A percentile compares a stretch with the other conserved stretches of the same genome.
Conservation (phyloP, 2,888 invertebrate genomes). For the Stomorhina lunata region DNA sequence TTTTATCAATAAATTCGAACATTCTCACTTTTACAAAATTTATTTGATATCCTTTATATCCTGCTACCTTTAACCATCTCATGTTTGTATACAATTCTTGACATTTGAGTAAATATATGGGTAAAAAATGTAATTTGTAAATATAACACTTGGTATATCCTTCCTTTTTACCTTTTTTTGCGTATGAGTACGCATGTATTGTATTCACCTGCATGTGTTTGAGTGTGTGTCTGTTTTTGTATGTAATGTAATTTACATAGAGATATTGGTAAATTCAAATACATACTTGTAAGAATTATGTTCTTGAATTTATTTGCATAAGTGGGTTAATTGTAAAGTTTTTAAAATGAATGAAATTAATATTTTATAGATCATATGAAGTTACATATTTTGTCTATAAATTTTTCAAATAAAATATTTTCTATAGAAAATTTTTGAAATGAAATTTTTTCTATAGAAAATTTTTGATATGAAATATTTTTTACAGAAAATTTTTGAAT, state of each 20-base stretch:
- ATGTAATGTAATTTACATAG: background rate
- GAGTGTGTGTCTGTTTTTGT: background rate
- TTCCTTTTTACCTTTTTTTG: background rate
- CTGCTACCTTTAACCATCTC: background rate
- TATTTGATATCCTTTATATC: background rate
- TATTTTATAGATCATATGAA: background rate
- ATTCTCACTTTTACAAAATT: background rate
- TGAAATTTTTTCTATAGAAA: no score
- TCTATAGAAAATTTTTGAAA: no score
- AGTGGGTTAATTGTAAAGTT: background rate
- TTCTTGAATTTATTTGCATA: background rate
- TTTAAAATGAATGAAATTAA: background rate
- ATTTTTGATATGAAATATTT: no score
- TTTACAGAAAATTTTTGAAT: no score
- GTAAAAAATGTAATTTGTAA: conserved; percentile 13
- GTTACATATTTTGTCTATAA: no score
- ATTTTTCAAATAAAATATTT: no score
- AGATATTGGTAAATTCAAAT: background rate
- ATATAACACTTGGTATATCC: conserved; percentile 35
- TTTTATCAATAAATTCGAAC: background rate
- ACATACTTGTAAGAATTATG: background rate
- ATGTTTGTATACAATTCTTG: background rate
- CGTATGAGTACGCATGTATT: background rate
- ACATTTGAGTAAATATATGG: background rate
- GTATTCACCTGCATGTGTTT: background rate